Percentiles rank a stretch among this genome's conserved stretches.
phyloP scores from a whole-genome alignment of 2,888 invertebrate genomes.

The Matsumyia berberina region DNA sequence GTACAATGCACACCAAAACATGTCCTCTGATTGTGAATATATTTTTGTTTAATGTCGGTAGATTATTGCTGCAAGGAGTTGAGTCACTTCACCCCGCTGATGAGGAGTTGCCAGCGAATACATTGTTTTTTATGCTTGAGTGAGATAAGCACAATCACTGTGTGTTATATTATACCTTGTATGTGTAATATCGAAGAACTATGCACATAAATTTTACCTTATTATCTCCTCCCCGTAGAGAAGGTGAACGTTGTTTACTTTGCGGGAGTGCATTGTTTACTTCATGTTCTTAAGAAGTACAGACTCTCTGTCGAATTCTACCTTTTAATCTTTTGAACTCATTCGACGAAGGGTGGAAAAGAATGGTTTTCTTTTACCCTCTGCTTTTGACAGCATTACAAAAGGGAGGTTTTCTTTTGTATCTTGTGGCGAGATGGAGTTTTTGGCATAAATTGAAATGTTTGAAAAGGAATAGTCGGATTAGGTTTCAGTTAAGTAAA shows the following conservation, averaged over 20 bases:
- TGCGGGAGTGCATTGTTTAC: not conserved
- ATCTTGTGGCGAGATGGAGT: not conserved
- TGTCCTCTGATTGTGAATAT: not conserved
- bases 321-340: conserved; percentile 7
- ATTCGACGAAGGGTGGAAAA: not conserved
- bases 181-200: not conserved
- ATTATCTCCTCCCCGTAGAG: not conserved
- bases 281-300: not conserved
- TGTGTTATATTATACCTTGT: not conserved
- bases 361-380: not conserved
- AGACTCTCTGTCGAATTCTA: not conserved
- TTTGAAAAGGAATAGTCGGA: not conserved
- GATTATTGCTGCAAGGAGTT: conserved; percentile 11
- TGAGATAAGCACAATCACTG: not conserved
- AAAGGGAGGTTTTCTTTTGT: not conserved
- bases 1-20: not conserved
- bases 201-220: not conserved
- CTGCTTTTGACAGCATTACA: conserved; percentile 1
- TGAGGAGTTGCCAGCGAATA: not conserved
- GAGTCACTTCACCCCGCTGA: not conserved
- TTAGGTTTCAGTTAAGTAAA: not conserved
- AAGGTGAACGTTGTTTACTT: not conserved
- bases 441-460: not conserved
- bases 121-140: not conserved
- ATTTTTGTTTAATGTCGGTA: conserved; percentile 2